phyloP scores from a whole-genome alignment of 2,888 invertebrate species.

The Oscheius sp. region DNA sequence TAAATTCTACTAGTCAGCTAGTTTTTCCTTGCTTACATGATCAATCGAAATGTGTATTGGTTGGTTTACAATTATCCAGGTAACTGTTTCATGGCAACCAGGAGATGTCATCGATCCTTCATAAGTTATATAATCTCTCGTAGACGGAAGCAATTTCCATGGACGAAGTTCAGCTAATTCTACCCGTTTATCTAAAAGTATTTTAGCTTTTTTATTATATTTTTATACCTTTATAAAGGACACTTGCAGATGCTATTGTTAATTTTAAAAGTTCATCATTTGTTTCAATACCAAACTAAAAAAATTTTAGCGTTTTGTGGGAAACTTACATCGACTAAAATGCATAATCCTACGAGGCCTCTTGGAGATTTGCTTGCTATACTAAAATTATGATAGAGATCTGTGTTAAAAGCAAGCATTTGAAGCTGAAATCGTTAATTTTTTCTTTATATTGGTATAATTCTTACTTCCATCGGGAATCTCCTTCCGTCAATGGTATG shows the following conservation, averaged over 20 bases:
- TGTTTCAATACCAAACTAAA: slow-evolving; percentile 57
- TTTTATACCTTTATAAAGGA: slow-evolving; percentile 50
- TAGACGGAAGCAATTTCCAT: slow-evolving; percentile 61
- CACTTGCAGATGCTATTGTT: slow-evolving; percentile 56
- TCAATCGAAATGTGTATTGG: slow-evolving; percentile 94
- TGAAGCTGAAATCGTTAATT: slow-evolving; percentile 84
- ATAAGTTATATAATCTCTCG: slow-evolving; percentile 61
- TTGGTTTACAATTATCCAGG: slow-evolving; percentile 97
- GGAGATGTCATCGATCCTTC: slow-evolving; percentile 93
- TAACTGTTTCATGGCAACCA: slow-evolving; percentile 77
- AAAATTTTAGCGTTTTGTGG: neutral
- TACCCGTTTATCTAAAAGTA: slow-evolving; percentile 48
- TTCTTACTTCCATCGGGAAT: slow-evolving; percentile 94
- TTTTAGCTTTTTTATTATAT: slow-evolving; percentile 14
- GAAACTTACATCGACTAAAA: slow-evolving; percentile 86
- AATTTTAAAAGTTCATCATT: slow-evolving; percentile 62
- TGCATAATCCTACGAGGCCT: slow-evolving; percentile 91
- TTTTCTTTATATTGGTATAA: neutral
- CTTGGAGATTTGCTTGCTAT: slow-evolving; percentile 92
- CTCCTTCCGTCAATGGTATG: slow-evolving; percentile 94
- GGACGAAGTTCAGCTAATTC: slow-evolving; percentile 61
- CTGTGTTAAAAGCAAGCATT: slow-evolving; percentile 96
- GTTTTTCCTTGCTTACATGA: slow-evolving; percentile 81
- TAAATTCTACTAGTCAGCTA: slow-evolving; percentile 31
- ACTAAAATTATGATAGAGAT: slow-evolving; percentile 93